phyloP scores from a whole-genome alignment of 2,113 vertebrate genomes.

The Vireo altiloquus region DNA sequence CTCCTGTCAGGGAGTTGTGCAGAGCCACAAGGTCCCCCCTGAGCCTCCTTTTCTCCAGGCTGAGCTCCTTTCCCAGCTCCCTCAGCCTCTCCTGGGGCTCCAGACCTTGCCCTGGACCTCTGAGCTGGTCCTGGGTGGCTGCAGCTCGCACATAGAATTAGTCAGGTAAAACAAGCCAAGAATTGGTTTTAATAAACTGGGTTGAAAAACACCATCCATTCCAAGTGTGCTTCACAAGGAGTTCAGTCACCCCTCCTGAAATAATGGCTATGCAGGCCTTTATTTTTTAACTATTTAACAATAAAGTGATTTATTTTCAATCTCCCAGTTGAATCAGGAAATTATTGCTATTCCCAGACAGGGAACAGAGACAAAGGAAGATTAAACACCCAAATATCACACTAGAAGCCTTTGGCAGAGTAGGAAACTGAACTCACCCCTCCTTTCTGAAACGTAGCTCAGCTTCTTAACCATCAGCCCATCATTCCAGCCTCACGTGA shows the following conservation, averaged over 20 bases:
- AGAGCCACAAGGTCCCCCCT: background rate
- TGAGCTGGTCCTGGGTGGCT: background rate
- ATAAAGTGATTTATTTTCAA: constrained; percentile 38
- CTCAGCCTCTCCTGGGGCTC: background rate
- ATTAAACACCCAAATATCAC: constrained; percentile 43
- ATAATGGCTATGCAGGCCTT: background rate
- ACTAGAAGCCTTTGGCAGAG: constrained; percentile 33
- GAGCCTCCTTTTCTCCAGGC: background rate
- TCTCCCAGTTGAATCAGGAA: constrained; percentile 16
- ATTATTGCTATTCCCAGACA: constrained; percentile 27
- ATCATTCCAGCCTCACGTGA: constrained; percentile 14
- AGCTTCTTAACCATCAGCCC: constrained; percentile 22
- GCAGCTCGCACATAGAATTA: background rate
- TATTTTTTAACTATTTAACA: background rate
- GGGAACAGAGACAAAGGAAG: constrained; percentile 38
- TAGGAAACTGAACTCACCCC: constrained; percentile 46
- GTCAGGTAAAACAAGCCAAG: background rate
- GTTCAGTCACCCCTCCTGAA: background rate
- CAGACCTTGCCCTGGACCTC: background rate
- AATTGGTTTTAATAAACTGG: background rate
- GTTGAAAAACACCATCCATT: background rate
- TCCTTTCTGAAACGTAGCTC: constrained; percentile 19
- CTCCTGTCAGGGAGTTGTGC: background rate
- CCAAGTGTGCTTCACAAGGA: background rate
- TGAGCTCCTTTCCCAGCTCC: background rate